Base-by-base conservation (phyloP, 2,888 invertebrate genomes). In the Dendrolimus pini region DNA sequence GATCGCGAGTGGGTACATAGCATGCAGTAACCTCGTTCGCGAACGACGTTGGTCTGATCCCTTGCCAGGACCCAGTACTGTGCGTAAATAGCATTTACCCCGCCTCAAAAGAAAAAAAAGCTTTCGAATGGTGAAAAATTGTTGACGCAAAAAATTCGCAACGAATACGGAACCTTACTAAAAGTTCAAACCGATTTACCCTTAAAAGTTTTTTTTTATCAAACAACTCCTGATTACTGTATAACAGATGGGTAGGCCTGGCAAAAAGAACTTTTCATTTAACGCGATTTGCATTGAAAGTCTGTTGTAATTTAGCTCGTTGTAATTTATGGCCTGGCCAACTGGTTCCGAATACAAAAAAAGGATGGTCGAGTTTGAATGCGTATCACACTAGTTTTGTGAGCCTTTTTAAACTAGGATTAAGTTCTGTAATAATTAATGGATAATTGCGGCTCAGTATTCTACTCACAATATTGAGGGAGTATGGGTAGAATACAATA, bases 291-390 rank as follows among this genome's bases (percentile, higher is more conserved):
- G 65, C 65, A 64, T 65, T 60, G 60, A 55, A 65, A 63, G 63
- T 64, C 64, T 55, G 61, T 62, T 63, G 65, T 63, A 64, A 64
- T 65, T 67, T 63, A 64, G 62, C 62, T 57, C 59, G 55, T 55
- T 55, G 64, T 66, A 61, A 66, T 65, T 65, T 65, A 67, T 62
- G 55, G 55, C 12, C 60, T 52, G 47, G 9, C 47, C 12, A 9
- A 47, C 47, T 47, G 47, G 47, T 47, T 12, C 9, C 9, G 47
- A 47, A 47, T 47, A 47, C 12, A 47, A 47, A 30, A 30, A 30
- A 47, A 47, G 47, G 9, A 9, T 8, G 47, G 7, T 47, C 12
- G 12, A 47, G 47, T 47, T 47, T 9, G 9, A 47, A 47, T 12
- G 9, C 12, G 3, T 8, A 8, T 47, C 6, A 47, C 12, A 10